These are phyloP conservation scores for Macrostomum lignano DNA, from an alignment of 1,140 invertebrate genomes.

Conservation along the genomic window DNA sequence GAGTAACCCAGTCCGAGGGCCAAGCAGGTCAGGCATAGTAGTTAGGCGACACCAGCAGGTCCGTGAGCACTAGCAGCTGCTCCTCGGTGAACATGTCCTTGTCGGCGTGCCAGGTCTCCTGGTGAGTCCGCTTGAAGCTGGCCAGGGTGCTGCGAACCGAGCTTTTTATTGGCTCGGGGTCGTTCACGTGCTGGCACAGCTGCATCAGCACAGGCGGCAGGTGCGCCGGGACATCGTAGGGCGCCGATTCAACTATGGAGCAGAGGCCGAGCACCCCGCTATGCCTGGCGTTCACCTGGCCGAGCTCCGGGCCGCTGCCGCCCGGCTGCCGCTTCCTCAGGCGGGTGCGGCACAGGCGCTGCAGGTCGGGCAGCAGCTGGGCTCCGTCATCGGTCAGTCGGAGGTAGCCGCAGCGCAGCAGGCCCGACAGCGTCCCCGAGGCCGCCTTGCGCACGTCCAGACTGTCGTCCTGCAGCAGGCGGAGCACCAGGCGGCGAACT, in stretches of 20 bases:
- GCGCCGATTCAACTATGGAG: slow-evolving; percentile 54
- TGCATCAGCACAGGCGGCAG: slow-evolving; percentile 51
- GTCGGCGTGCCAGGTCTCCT: slow-evolving; percentile 61
- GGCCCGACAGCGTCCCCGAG: slow-evolving; percentile 46
- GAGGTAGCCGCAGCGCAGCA: slow-evolving; percentile 63
- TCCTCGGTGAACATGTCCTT: slow-evolving; percentile 63
- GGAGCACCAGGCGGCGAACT: not conserved
- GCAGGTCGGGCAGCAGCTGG: not conserved
- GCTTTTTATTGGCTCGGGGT: slow-evolving; percentile 60
- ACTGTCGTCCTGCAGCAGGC: not conserved
- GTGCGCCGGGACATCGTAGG: slow-evolving; percentile 57
- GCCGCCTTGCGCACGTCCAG: slow-evolving; percentile 39
- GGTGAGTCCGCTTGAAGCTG: slow-evolving; percentile 64
- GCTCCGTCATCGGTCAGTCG: no score
- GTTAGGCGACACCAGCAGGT: slow-evolving; percentile 58
- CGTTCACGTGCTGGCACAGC: slow-evolving; percentile 46
- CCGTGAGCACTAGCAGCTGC: slow-evolving; percentile 51
- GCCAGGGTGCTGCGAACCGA: slow-evolving; percentile 59
- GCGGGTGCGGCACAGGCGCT: slow-evolving; percentile 13
- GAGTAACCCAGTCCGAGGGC: no score
- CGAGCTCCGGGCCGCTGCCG: slow-evolving; percentile 5
- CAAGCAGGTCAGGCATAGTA: slow-evolving; percentile 50
- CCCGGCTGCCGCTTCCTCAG: slow-evolving; percentile 12
- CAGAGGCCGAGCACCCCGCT: slow-evolving; percentile 58
- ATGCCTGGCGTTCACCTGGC: slow-evolving; percentile 34